These are phyloP conservation scores for Allolobophora icterica DNA, from an alignment of 2,888 invertebrate species.

Conservation along the genomic window DNA sequence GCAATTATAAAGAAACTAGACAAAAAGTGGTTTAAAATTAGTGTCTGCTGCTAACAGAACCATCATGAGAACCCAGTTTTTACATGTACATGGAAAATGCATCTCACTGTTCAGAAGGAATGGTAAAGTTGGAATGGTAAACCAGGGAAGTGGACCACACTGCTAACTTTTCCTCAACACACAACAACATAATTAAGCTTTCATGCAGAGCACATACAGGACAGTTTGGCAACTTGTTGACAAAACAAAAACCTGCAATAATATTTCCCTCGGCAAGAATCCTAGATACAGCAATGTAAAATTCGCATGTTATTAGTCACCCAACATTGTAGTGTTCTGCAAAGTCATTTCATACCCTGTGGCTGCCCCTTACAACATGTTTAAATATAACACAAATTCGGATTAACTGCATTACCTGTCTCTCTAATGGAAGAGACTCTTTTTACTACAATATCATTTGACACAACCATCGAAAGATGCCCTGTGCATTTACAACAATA, in stretches of 20 bases:
- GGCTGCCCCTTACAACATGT: background rate
- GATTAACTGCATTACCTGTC: too few species aligned
- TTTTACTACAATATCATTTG: too few species aligned
- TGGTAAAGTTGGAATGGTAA: background rate
- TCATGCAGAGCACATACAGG: background rate
- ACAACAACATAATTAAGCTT: background rate
- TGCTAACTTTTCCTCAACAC: too few species aligned
- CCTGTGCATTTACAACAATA: too few species aligned
- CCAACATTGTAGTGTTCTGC: background rate
- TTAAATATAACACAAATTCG: too few species aligned
- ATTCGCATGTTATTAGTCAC: background rate
- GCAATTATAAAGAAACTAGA: too few species aligned
- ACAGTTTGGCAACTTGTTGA: background rate
- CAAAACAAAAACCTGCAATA: background rate
- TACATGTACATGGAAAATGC: too few species aligned
- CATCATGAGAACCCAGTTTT: background rate
- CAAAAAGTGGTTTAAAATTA: too few species aligned
- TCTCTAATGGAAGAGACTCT: too few species aligned
- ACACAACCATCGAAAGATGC: too few species aligned
- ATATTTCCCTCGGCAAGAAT: background rate
- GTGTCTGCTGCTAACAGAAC: too few species aligned
- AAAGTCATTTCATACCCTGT: background rate
- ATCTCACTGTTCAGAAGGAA: background rate
- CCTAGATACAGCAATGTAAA: background rate
- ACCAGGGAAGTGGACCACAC: background rate